These are phyloP conservation scores for Paracanthobrama guichenoti DNA, from an alignment of 2,113 vertebrate species.

Conservation along the genomic window DNA sequence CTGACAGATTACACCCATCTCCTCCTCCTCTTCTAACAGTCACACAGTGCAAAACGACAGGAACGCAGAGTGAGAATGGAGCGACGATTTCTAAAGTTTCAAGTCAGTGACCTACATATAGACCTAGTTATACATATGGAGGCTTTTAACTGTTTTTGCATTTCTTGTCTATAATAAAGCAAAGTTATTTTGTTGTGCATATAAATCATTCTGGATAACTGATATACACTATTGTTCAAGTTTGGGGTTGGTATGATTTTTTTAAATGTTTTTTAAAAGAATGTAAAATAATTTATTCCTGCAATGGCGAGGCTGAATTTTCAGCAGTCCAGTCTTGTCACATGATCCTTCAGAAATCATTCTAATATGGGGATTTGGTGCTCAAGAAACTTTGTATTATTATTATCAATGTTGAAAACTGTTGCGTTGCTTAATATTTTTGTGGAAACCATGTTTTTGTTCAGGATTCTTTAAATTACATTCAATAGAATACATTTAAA, in stretches of 20 bases:
- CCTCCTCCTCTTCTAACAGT: neutral
- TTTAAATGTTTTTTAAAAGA: no score
- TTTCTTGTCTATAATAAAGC: neutral
- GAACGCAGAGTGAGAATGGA: neutral
- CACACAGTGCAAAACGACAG: neutral
- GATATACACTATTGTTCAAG: no score
- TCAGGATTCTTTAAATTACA: no score
- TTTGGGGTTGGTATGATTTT: no score
- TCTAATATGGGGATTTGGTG: neutral
- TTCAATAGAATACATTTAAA: neutral
- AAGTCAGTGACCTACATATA: neutral
- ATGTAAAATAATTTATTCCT: no score
- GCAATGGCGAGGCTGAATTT: no score
- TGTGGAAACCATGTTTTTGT: neutral
- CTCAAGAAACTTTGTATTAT: neutral
- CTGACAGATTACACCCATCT: slow-evolving; percentile 56
- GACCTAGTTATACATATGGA: neutral
- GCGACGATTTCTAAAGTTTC: neutral
- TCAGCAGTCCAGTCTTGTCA: no score
- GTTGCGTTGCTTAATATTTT: neutral
- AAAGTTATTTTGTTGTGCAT: neutral
- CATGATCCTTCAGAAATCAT: no score
- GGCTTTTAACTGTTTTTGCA: neutral
- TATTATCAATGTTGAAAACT: neutral
- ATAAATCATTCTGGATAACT: no score